A percentile compares a stretch with the other conserved stretches of the same genome.
phyloP scores from a whole-genome alignment of 2,113 vertebrate species.

The Prunella himalayana region DNA sequence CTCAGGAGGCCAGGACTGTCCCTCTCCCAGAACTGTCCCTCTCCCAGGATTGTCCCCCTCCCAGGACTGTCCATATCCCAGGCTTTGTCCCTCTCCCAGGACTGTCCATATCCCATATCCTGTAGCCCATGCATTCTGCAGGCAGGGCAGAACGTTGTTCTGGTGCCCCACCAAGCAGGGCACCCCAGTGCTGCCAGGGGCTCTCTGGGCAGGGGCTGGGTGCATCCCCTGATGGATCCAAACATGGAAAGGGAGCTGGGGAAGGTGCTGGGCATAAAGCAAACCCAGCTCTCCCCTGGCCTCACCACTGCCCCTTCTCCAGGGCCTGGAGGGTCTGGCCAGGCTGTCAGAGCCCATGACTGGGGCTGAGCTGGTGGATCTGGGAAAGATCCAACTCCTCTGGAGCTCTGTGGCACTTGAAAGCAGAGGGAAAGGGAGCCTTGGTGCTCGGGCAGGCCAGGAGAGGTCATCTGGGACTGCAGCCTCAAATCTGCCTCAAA shows the following conservation, averaged over 20 bases:
- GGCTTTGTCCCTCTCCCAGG: not conserved
- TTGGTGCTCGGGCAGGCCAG: not conserved
- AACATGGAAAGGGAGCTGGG: not conserved
- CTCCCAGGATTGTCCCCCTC: not conserved
- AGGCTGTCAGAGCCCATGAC: no score
- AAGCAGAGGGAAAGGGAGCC: not conserved
- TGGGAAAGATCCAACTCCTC: not conserved
- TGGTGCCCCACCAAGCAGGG: not conserved
- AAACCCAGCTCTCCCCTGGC: not conserved
- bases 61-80: not conserved
- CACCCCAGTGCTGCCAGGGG: not conserved
- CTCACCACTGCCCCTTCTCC: not conserved
- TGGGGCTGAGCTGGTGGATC: not conserved
- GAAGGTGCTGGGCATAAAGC: not conserved
- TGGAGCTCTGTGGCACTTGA: not conserved
- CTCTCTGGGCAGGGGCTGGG: not conserved
- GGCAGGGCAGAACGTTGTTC: not conserved
- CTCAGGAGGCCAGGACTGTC: not conserved
- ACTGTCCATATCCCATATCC: not conserved
- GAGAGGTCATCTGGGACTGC: not conserved
- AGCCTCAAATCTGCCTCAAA: not conserved
- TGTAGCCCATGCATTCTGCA: fast-evolving
- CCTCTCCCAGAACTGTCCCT: not conserved
- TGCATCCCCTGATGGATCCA: not conserved
- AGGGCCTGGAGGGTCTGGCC: not conserved